Base-by-base conservation (phyloP, 2,888 invertebrate species). In the Tridacna gigas region DNA sequence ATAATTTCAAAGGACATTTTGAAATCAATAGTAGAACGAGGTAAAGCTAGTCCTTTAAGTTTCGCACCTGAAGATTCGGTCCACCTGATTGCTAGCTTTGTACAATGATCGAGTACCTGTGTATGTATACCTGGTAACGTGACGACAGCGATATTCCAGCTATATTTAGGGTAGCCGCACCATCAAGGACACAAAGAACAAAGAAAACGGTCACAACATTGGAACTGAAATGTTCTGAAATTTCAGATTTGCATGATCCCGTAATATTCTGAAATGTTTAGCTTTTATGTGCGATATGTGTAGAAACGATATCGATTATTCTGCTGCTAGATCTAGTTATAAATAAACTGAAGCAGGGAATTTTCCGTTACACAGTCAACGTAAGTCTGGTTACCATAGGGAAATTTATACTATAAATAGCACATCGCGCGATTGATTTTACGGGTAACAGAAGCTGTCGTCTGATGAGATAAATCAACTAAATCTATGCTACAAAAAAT, bases 21-120 rank as follows among this genome's bases (percentile, higher is more conserved):
- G 47, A 71, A 71, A 71, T 71, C 71, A 26, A 71, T 71, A 71
- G 22, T 18, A 37, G 9, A 15, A 26, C 28, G 45, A 71, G 45
- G 71, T 51, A 56, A 51, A 77, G 77, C 67, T 77, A 77, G 51
- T 5, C 48, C 22, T 67, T 80, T 83, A 80, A 80, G 83, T 78
- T 80, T 74, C 83, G 80, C 83, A 83, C 80, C 80, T 83, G 78
- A 18, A 61, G n/a, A 25, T 63, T 48, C 48, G n/a, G 2, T 18
- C 20, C 61, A 78, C 78, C 71, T 73, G 77, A 71, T 61, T 45
- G 63, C 75, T 63, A 63, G 74, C 82, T 82, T 37, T 37, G 37
- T 37, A 37, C 37, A 37, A 37, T 37, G 7, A 37, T 37, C 2
- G 37, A 37, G 37, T 37, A 37, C 37, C 37, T 37, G 37, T 37